Base-by-base conservation (phyloP, 2,888 invertebrate genomes). In the Diaprepes abbreviatus region DNA sequence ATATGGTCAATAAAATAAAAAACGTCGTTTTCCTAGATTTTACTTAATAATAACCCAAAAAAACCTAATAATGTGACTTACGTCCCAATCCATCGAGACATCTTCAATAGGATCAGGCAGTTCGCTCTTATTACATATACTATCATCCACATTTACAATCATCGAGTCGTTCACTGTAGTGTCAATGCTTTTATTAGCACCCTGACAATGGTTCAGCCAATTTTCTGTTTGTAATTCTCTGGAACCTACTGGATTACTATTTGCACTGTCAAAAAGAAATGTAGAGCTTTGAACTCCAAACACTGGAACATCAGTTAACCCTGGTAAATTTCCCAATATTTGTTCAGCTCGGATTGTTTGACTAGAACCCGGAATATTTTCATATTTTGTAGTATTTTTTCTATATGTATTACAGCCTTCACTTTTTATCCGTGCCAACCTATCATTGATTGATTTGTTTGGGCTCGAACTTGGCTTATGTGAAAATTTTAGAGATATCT, bases 21-120 rank as follows among this genome's bases (percentile, higher is more conserved):
- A n/a, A n/a, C n/a, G n/a, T n/a, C n/a, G n/a, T n/a, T n/a, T n/a
- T n/a, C n/a, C n/a, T n/a, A n/a, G n/a, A n/a, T n/a, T n/a, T n/a
- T n/a, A n/a, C n/a, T n/a, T n/a, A n/a, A n/a, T n/a, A n/a, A n/a
- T n/a, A n/a, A n/a, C n/a, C n/a, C n/a, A n/a, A n/a, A n/a, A n/a
- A n/a, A n/a, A n/a, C n/a, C n/a, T n/a, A n/a, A n/a, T n/a, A n/a
- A n/a, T n/a, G n/a, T n/a, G n/a, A 38, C 57, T 66, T 62, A 66
- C 70, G 43, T 71, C 71, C 63, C 66, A 66, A 3, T 71, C 71
- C 71, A 71, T 71, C 1, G 71, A 66, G 10, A 45, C 21, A 38
- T 71, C 71, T 14, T 66, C 70, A 14, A 28, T 36, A 5, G 48
- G 28, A 16, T 58, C 66, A 24, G 36, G 48, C 19, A 70, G 17